phyloP scores from a whole-genome alignment of 1,140 invertebrate genomes.

The Kradibia gibbosae region DNA sequence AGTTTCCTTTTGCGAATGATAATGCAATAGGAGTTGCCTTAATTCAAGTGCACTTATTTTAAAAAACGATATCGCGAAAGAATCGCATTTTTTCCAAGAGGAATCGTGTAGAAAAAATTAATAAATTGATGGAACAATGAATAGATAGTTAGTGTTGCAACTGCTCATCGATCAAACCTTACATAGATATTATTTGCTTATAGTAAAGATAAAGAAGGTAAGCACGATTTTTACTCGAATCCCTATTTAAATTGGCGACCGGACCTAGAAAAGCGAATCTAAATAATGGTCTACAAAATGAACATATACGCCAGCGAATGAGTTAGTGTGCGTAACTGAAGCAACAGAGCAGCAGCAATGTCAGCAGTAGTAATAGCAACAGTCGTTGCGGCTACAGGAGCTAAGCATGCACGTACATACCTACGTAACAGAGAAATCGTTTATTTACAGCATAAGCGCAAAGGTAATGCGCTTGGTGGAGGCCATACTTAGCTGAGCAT shows the following conservation, averaged over 20 bases:
- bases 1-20: too few species aligned
- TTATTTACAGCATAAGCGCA: slow-evolving; percentile 63
- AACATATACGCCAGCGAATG: slow-evolving; percentile 9
- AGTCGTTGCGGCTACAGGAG: not conserved
- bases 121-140: slow-evolving; percentile 1
- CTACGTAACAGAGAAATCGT: slow-evolving; percentile 67
- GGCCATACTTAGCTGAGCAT: slow-evolving; percentile 69
- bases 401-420: not conserved
- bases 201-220: not conserved
- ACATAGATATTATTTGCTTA: not conserved
- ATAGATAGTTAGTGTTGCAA: not conserved
- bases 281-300: slow-evolving; percentile 30
- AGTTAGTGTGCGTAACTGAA: not conserved
- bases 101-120: not conserved
- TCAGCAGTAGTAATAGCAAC: not conserved
- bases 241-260: slow-evolving; percentile 43
- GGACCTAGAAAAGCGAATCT: not conserved
- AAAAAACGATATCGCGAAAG: too few species aligned
- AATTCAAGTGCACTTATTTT: too few species aligned
- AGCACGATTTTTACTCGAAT: slow-evolving; percentile 3
- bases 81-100: too few species aligned
- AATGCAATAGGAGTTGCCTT: too few species aligned
- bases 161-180: not conserved
- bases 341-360: not conserved
- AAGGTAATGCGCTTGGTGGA: slow-evolving; percentile 62